These are phyloP conservation scores for Peromyscus eremicus DNA, from an alignment of 2,797 vertebrate genomes.

Conservation along the genomic window DNA sequence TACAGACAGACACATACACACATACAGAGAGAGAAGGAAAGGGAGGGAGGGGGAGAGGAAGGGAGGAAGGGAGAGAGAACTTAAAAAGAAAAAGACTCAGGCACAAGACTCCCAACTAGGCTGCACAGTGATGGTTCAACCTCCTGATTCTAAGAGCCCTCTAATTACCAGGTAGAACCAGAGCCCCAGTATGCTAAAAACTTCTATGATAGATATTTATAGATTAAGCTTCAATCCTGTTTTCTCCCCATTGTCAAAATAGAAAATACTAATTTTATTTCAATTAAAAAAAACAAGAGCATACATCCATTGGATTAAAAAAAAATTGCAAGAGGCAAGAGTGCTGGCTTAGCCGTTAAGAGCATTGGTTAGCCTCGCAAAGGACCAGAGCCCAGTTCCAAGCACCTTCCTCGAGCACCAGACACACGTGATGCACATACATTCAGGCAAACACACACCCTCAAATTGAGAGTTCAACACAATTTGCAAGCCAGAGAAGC, in stretches of 20 bases:
- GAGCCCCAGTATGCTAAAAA: not conserved
- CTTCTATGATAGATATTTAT: not conserved
- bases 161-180: not conserved
- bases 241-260: not conserved
- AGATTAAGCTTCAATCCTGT: not conserved
- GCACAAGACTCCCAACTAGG: not conserved
- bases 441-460: not conserved
- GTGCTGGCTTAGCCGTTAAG: not conserved
- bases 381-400: not conserved
- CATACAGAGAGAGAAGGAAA: not conserved
- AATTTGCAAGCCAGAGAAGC: not conserved
- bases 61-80: not conserved
- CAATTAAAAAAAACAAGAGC: not conserved
- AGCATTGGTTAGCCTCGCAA: not conserved
- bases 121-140: not conserved
- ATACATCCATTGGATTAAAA: not conserved
- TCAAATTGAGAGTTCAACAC: not conserved
- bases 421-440: not conserved
- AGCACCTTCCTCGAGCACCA: not conserved
- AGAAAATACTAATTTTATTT: constrained; percentile 50
- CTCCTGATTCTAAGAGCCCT: not conserved
- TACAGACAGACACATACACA: not conserved
- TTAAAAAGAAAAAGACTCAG: not conserved
- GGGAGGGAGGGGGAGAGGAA: too few species aligned
- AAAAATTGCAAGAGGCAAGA: not conserved